Evolutionary conservation across 2,113 vertebrate species (phyloP).

Genomic region (Origma solitaria): DNA sequence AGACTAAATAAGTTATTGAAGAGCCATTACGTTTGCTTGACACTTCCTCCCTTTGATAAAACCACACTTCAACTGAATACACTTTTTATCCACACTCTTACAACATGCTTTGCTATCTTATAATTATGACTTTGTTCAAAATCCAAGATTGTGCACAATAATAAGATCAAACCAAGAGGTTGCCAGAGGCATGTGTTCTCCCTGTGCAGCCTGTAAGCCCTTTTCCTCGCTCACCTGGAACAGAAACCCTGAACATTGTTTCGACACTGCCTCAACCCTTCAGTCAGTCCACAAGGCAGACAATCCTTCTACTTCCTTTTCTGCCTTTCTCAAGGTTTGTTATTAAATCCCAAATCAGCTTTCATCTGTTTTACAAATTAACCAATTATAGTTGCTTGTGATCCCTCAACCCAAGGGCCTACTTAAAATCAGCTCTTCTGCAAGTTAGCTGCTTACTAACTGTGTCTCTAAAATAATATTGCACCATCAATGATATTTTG

Average conservation of each 20-base stretch:
- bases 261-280: background rate
- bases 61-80: background rate
- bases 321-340: background rate
- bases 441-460: background rate
- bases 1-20: background rate
- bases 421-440: background rate
- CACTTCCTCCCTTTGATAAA: background rate
- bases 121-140: background rate
- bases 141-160: background rate
- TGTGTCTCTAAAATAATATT: background rate
- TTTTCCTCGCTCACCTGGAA: background rate
- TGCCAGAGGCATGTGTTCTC: background rate
- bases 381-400: background rate
- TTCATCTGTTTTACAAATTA: background rate
- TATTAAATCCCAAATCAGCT: background rate
- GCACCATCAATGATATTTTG: background rate
- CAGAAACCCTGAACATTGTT: background rate
- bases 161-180: background rate
- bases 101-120: background rate
- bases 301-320: background rate
- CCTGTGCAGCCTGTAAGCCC: background rate
- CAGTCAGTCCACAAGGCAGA: background rate
- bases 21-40: background rate
- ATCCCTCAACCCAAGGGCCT: background rate
- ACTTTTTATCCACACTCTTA: background rate